Percentiles rank a stretch among this genome's conserved stretches.
These are phyloP conservation scores for Nomada fabriciana DNA, from an alignment of 2,888 invertebrate genomes.

Conservation along the genomic window DNA sequence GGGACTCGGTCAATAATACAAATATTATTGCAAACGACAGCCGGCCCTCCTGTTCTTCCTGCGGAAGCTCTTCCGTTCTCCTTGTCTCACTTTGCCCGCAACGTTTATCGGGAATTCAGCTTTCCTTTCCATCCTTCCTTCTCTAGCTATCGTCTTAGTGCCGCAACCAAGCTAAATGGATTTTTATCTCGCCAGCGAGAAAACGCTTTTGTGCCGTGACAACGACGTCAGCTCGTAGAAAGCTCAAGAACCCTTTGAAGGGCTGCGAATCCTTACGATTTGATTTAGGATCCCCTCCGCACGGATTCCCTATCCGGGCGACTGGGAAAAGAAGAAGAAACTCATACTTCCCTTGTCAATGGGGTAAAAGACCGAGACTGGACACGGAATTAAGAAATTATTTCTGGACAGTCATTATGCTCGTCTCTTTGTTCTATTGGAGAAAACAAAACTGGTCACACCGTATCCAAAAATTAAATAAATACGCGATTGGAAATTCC, in stretches of 20 bases:
- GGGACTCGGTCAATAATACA: neutral
- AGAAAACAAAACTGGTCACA: neutral
- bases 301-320: neutral
- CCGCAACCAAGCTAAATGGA: conserved; percentile 27
- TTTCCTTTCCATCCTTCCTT: neutral
- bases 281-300: conserved; percentile 54
- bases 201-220: conserved; percentile 23
- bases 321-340: neutral
- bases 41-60: neutral
- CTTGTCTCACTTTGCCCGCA: neutral
- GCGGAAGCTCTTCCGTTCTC: neutral
- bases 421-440: neutral
- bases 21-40: conserved; percentile 6
- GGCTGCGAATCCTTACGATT: conserved; percentile 30
- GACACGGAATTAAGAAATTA: conserved; percentile 14
- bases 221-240: neutral
- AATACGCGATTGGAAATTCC: neutral
- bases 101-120: conserved; percentile 24
- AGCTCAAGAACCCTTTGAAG: conserved; percentile 10
- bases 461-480: neutral
- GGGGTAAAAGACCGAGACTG: neutral
- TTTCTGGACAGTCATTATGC: neutral
- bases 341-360: neutral
- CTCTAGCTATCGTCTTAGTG: neutral
- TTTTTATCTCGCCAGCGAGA: conserved; percentile 16